Evolutionary conservation across 2,113 vertebrate genomes (phyloP).

Genomic region (Melanostigma gelatinosum): DNA sequence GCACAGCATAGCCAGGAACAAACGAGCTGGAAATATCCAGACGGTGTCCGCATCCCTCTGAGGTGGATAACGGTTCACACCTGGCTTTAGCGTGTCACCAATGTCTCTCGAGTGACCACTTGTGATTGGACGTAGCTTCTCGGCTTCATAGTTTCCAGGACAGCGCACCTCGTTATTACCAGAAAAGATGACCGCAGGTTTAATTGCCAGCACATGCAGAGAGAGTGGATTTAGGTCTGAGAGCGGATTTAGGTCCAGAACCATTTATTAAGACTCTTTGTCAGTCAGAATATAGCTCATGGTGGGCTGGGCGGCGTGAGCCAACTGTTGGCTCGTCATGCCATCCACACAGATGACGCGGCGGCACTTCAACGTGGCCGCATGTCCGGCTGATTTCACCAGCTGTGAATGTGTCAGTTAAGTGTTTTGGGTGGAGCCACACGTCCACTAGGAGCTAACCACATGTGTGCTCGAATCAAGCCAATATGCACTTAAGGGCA

Average conservation of each 20-base stretch:
- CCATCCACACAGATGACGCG: background rate
- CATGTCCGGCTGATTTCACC: background rate
- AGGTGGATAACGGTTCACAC: conserved; percentile 6
- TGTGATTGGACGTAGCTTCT: conserved; percentile 9
- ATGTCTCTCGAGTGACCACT: conserved; percentile 1
- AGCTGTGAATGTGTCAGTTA: background rate
- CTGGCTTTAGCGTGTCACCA: background rate
- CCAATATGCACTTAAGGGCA: background rate
- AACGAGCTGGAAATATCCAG: conserved; percentile 3
- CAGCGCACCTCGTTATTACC: background rate
- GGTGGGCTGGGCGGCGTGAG: background rate
- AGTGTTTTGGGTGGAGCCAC: background rate
- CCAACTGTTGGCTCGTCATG: background rate
- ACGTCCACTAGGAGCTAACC: background rate
- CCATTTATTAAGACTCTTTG: background rate
- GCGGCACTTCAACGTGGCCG: background rate
- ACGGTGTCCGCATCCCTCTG: background rate
- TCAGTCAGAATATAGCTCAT: background rate
- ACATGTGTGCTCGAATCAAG: background rate
- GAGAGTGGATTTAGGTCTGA: background rate
- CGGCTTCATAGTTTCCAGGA: background rate
- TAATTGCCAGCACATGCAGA: background rate
- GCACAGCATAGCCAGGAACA: background rate
- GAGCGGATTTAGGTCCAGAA: background rate
- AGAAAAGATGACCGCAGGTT: background rate